Evolutionary conservation across 2,888 invertebrate genomes (phyloP), one percentile per base, ranked within the genome.

Genomic region (Invenusta paracnida): DNA sequence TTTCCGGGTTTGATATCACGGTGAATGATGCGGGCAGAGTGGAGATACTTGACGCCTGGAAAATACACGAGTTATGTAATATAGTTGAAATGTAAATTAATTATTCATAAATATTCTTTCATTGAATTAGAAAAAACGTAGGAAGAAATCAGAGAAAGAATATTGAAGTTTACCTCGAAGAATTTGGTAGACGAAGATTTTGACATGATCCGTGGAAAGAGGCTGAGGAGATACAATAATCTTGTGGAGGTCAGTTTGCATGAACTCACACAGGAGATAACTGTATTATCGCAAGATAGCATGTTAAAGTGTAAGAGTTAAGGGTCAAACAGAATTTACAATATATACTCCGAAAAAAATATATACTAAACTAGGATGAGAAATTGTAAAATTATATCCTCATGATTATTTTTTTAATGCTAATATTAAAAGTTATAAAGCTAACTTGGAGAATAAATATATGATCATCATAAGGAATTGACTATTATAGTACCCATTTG

Each of bases 181-280:
- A 93, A 99, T 98, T 94, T 99, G 99, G 93, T 99, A 99, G 90
- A 99, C 95, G 94, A 99, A 99, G 93, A 99, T 98, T 94, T 99
- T 99, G 93, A 99, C 97, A 94, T 99, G 99, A 93, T 99, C 99
- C 89, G 97, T 94, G 90, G 98, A 97, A 89, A 99, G 95, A 90
- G 97, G 97, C 93, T 99, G 99, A 89, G 98, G 97, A 89, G 98
- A 98, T 90, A 99, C 98, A 93, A 99, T 99, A 92, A 99, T 99
- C 94, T 98, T 98, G 94, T 99, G 99, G 90, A 99, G 94, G 94
- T 99, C 99, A 92, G 97, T 98, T 93, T 99, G 98, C 92, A 99
- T 95, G 90, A 99, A 94, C 93, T 99, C 99, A 89, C 98, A 99
- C 93, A 99, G 96, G 92, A 99, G 98, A 93, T 99, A 98, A 93